These are phyloP conservation scores for Panzeria rudis DNA, from an alignment of 2,888 invertebrate species.

Conservation along the genomic window DNA sequence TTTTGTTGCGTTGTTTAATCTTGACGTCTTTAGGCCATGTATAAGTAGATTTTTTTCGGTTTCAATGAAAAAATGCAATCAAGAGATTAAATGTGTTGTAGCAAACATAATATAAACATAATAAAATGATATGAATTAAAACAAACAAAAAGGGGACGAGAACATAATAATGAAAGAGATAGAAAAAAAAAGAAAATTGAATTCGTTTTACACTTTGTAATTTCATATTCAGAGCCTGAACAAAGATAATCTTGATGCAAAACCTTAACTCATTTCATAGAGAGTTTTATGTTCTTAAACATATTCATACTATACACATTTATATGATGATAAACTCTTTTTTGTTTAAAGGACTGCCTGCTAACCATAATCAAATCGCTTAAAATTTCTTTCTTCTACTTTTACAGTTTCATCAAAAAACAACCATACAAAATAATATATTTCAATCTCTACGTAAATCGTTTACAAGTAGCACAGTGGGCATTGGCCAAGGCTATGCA, in stretches of 20 bases:
- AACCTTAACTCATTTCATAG: constrained; percentile 31
- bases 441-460: constrained; percentile 87
- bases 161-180: not conserved
- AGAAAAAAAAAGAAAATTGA: constrained; percentile 44
- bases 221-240: constrained; percentile 59
- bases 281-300: constrained; percentile 3
- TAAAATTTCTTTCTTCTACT: constrained; percentile 39
- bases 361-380: constrained; percentile 64
- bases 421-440: constrained; percentile 84
- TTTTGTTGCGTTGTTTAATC: constrained; percentile 53
- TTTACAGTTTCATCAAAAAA: constrained; percentile 85
- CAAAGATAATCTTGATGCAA: constrained; percentile 14
- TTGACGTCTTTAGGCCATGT: constrained; percentile 66
- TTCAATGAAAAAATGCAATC: constrained; percentile 72
- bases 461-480: constrained; percentile 84
- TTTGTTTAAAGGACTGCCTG: constrained; percentile 15
- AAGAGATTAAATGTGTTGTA: constrained; percentile 72
- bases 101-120: constrained; percentile 70
- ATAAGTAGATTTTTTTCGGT: constrained; percentile 70
- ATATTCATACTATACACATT: not conserved
- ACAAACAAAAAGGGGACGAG: constrained; percentile 54
- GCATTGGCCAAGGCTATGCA: constrained; percentile 82
- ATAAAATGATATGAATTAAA: constrained; percentile 48
- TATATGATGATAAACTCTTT: constrained; percentile 43
- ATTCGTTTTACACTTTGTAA: constrained; percentile 69